Conservation (phyloP, 2,113 vertebrate genomes). For the Hippoglossus stenolepis region DNA sequence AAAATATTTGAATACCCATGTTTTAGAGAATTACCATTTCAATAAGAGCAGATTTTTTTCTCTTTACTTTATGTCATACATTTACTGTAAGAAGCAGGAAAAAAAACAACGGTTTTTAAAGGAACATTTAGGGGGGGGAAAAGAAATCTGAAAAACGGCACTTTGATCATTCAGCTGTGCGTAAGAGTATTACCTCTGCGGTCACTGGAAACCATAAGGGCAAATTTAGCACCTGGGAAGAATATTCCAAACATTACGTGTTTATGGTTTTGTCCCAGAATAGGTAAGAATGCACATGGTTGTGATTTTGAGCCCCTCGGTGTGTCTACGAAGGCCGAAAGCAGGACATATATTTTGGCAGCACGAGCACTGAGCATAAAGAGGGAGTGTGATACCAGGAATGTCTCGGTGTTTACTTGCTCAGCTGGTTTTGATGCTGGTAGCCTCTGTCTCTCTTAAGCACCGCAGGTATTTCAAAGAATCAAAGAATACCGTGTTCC, state of each 20-base stretch:
- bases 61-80: constrained; percentile 9
- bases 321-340: constrained; percentile 33
- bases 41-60: constrained; percentile 9
- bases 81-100: constrained; percentile 18
- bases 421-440: constrained; percentile 81
- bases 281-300: constrained; percentile 73
- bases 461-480: constrained; percentile 79
- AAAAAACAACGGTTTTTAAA: constrained; percentile 19
- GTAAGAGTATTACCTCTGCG: constrained; percentile 28
- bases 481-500: constrained; percentile 50
- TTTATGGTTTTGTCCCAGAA: constrained; percentile 76
- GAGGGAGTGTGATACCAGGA: constrained; percentile 58
- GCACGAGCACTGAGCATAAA: constrained; percentile 41
- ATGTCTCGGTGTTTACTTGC: constrained; percentile 79
- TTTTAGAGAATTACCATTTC: constrained; percentile 32
- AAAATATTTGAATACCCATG: constrained; percentile 55
- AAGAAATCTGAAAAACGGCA: constrained; percentile 5
- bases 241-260: constrained; percentile 76
- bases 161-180: constrained; percentile 46
- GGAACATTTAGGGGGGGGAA: neutral
- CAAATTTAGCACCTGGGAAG: constrained; percentile 75
- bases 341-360: constrained; percentile 62
- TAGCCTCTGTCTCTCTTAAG: constrained; percentile 67
- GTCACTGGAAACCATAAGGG: constrained; percentile 53
- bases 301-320: constrained; percentile 70